Percentiles rank a stretch among this genome's conserved stretches.
These are phyloP conservation scores for Carapus acus DNA, from an alignment of 2,797 vertebrate species.

Conservation along the genomic window DNA sequence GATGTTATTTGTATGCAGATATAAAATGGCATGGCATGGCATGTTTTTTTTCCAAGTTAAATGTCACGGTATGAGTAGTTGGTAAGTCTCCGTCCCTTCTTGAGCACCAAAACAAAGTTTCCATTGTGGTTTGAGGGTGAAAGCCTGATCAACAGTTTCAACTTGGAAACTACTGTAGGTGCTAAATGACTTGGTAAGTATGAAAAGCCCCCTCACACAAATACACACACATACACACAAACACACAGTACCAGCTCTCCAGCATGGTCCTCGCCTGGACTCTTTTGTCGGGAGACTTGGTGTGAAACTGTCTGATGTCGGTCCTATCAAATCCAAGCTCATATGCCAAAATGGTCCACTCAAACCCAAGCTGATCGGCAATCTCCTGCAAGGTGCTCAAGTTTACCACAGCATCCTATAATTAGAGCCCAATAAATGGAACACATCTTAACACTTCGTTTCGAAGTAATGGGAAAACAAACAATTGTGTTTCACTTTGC, in stretches of 20 bases:
- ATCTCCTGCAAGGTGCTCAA: constrained; percentile 74
- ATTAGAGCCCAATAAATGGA: constrained; percentile 1
- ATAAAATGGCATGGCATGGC: too few relatives aligned
- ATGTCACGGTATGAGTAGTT: too few relatives aligned
- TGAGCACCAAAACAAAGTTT: too few relatives aligned
- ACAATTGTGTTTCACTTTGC: too few relatives aligned
- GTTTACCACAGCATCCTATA: constrained; percentile 80
- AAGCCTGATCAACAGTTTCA: too few relatives aligned
- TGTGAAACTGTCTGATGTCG: constrained; percentile 70
- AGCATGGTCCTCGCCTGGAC: constrained; percentile 73
- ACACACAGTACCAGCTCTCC: constrained; percentile 70
- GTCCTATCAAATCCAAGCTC: constrained; percentile 75
- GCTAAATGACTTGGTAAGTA: too few relatives aligned
- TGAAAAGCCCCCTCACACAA: constrained; percentile 8
- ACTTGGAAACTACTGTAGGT: too few relatives aligned
- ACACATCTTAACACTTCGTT: not conserved
- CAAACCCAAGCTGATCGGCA: constrained; percentile 73
- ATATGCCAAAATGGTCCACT: constrained; percentile 74
- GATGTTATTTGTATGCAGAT: too few relatives aligned
- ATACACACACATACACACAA: constrained; percentile 1
- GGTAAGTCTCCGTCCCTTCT: too few relatives aligned
- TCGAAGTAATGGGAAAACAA: too few relatives aligned
- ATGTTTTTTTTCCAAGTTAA: too few relatives aligned
- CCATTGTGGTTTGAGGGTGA: too few relatives aligned
- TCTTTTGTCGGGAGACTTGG: constrained; percentile 67